Evolutionary conservation across 2,797 vertebrate species (phyloP).

Genomic region (Sparus aurata): DNA sequence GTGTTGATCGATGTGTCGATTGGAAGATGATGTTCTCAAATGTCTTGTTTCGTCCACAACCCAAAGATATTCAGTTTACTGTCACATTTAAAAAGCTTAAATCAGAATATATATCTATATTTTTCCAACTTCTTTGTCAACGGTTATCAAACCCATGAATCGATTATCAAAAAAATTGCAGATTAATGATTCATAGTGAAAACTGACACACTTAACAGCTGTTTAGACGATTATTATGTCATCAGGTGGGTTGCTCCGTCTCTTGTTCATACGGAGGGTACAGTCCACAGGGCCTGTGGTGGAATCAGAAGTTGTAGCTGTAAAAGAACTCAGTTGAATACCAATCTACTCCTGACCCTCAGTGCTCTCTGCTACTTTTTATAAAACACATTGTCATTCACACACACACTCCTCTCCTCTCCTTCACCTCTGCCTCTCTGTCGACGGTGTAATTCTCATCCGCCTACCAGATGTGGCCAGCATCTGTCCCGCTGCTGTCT

Average conservation of each 20-base stretch:
- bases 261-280: not conserved
- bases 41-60: no score
- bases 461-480: constrained; percentile 58
- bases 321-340: not conserved
- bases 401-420: not conserved
- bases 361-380: not conserved
- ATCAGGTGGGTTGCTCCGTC: not conserved
- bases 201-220: not conserved
- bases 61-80: no score
- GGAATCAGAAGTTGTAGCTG: not conserved
- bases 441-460: constrained; percentile 36
- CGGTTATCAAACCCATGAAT: no score
- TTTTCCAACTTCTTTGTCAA: no score
- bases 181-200: not conserved
- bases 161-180: no score
- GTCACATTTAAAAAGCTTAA: no score
- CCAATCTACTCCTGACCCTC: constrained; percentile 1
- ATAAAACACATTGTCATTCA: constrained; percentile 20
- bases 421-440: constrained; percentile 37
- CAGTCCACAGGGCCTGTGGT: not conserved
- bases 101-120: no score
- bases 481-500: constrained; percentile 53
- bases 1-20: no score
- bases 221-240: not conserved
- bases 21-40: no score